Percentiles rank a stretch among this genome's conserved stretches.
Conservation (phyloP, 2,113 vertebrate genomes). For the Phyllopteryx taeniolatus region DNA sequence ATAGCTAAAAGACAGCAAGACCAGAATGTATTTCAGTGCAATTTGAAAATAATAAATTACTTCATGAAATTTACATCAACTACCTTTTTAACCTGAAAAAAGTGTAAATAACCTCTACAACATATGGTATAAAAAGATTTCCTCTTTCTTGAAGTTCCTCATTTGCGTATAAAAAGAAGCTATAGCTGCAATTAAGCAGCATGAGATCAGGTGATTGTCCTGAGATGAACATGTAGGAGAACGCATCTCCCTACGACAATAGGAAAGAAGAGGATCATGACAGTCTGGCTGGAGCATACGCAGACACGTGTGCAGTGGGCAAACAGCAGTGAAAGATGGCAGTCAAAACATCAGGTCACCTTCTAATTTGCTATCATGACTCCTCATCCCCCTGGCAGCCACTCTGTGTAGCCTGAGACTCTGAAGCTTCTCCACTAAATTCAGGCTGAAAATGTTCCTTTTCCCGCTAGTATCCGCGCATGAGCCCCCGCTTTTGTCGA, state of each 20-base stretch:
- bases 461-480: not conserved
- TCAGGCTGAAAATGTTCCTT: constrained; percentile 74
- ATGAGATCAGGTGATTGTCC: constrained; percentile 37
- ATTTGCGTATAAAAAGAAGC: constrained; percentile 23
- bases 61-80: constrained; percentile 10
- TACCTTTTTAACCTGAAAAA: constrained; percentile 2
- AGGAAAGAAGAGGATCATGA: not conserved
- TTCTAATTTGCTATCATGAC: constrained; percentile 4
- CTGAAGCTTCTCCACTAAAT: constrained; percentile 79
- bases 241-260: not conserved
- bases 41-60: constrained; percentile 30
- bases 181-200: constrained; percentile 6
- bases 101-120: constrained; percentile 39
- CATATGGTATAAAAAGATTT: constrained; percentile 24
- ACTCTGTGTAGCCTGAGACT: constrained; percentile 77
- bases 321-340: constrained; percentile 24
- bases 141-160: constrained; percentile 3
- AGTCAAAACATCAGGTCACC: constrained; percentile 18
- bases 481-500: constrained; percentile 6
- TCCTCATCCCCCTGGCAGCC: constrained; percentile 67
- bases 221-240: constrained; percentile 40
- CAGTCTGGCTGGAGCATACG: constrained; percentile 6
- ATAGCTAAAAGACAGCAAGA: constrained; percentile 49
- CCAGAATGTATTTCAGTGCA: constrained; percentile 43
- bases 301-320: not conserved